Conservation (phyloP, 2,888 invertebrate genomes). For the Hypolimnas misippus region DNA sequence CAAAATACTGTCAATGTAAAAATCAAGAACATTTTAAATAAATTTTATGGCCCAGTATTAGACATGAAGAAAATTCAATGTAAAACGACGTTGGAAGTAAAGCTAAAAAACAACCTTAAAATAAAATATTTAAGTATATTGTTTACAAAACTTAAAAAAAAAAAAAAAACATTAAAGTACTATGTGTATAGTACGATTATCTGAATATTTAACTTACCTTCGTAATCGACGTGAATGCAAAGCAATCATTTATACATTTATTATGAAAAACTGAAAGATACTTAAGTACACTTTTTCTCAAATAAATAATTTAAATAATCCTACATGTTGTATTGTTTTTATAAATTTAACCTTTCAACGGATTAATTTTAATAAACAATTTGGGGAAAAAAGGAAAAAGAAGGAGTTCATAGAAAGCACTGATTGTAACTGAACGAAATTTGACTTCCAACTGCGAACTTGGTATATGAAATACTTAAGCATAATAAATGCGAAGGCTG, state of each 20-base stretch:
- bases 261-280: neutral
- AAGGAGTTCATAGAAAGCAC: conserved; percentile 3
- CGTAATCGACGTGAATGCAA: conserved; percentile 70
- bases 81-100: no score
- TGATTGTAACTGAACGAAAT: conserved; percentile 37
- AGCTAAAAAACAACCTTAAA: no score
- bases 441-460: conserved; percentile 64
- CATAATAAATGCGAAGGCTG: conserved; percentile 54
- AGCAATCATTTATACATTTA: conserved; percentile 69
- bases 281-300: neutral
- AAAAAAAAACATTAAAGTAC: neutral
- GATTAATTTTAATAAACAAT: no score
- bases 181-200: neutral
- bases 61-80: no score
- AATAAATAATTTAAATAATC: neutral
- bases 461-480: conserved; percentile 52
- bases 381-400: no score
- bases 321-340: neutral
- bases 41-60: no score
- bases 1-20: no score
- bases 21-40: no score
- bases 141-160: neutral
- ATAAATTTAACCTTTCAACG: no score
- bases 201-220: conserved; percentile 55
- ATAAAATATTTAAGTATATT: no score